Percentiles rank a stretch among this genome's conserved stretches.
Evolutionary conservation across 2,888 invertebrate species (phyloP).

Genomic region (Lissonota sp.): DNA sequence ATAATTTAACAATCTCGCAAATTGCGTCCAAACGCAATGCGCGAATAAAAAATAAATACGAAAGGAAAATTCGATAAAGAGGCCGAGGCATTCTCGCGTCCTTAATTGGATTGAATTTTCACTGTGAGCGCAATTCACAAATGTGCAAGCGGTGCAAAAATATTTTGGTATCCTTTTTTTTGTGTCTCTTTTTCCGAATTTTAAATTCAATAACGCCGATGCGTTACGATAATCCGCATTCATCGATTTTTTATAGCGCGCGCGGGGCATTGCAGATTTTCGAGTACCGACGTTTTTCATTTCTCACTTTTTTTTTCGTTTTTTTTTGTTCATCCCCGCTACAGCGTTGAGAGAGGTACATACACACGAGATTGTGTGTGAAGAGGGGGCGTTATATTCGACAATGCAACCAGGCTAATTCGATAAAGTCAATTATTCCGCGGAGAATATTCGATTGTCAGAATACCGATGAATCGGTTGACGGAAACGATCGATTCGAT

Average conservation of each 20-base stretch:
- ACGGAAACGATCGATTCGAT: conserved; percentile 75
- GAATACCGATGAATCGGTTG: conserved; percentile 78
- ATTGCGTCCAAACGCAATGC: background rate
- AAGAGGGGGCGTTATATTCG: conserved; percentile 26
- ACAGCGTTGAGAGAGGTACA: background rate
- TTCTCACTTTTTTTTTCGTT: conserved; percentile 29
- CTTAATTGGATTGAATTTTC: conserved; percentile 31
- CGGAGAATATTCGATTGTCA: conserved; percentile 76
- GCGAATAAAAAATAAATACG: background rate
- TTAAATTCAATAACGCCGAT: conserved; percentile 49
- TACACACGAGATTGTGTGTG: background rate
- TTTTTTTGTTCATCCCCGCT: conserved; percentile 2
- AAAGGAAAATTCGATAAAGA: too few relatives aligned
- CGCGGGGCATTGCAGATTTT: too few relatives aligned
- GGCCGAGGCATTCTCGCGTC: too few relatives aligned
- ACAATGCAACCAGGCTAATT: conserved; percentile 72
- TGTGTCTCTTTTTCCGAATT: conserved; percentile 67
- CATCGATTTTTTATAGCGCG: background rate
- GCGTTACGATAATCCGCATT: conserved; percentile 38
- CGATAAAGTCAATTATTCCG: conserved; percentile 79
- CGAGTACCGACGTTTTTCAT: too few relatives aligned
- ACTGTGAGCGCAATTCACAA: background rate
- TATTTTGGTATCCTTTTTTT: conserved; percentile 46
- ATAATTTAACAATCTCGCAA: too few relatives aligned
- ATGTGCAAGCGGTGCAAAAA: conserved; percentile 12